A percentile compares a stretch with the other conserved stretches of the same genome.
Conservation (phyloP, 2,113 vertebrate species). For the Corythoichthys haematopterus region DNA sequence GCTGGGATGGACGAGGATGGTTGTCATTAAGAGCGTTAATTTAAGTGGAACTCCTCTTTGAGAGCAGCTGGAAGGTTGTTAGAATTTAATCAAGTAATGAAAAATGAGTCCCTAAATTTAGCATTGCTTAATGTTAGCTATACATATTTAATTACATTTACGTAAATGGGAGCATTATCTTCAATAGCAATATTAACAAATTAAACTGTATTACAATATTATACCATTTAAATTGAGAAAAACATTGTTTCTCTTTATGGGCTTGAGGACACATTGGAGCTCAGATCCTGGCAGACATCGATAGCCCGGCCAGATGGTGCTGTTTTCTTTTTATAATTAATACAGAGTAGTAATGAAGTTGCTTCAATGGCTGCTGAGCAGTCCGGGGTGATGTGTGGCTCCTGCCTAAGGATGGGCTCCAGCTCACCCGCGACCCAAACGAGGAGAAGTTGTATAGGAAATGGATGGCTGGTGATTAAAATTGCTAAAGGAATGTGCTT, state of each 20-base stretch:
- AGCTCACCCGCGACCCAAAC: neutral
- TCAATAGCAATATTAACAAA: neutral
- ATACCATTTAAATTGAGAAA: neutral
- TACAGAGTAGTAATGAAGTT: neutral
- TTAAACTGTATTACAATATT: neutral
- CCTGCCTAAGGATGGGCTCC: neutral
- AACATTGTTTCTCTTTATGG: neutral
- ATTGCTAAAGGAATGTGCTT: neutral
- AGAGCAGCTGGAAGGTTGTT: neutral
- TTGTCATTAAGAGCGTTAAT: conserved; percentile 19
- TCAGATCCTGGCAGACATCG: neutral
- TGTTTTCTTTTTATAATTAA: neutral
- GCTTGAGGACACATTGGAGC: neutral
- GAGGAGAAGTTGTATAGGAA: neutral
- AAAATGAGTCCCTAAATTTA: neutral
- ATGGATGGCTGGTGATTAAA: neutral
- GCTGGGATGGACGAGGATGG: conserved; percentile 27
- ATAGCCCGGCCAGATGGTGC: neutral
- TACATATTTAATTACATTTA: neutral
- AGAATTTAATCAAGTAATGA: conserved; percentile 2
- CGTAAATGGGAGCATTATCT: neutral
- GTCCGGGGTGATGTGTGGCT: neutral
- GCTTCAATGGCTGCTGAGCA: neutral
- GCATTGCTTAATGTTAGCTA: neutral
- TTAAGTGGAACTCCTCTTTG: conserved; percentile 7